Conservation (phyloP, 2,888 invertebrate species). For the Tipula helvola region DNA sequence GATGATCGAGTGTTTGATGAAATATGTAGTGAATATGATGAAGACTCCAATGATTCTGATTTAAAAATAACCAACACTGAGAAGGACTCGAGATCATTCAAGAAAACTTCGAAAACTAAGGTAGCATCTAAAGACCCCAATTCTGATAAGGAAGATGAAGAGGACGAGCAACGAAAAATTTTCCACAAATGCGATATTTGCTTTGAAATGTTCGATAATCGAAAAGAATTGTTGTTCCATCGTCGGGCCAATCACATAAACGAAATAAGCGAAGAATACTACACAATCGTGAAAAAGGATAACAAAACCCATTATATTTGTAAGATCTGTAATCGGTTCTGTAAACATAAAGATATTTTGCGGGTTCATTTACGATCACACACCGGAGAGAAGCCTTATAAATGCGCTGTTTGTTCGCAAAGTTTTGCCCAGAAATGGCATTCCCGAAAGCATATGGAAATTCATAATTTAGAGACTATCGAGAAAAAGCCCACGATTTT, state of each 20-base stretch:
- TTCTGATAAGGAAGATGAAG: not conserved
- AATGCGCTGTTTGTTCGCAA: not conserved
- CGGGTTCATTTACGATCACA: not conserved
- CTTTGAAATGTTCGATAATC: not conserved
- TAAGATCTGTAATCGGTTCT: not conserved
- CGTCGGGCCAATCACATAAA: not conserved
- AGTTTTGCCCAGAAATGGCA: not conserved
- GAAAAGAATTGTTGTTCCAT: not conserved
- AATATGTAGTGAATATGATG: not conserved
- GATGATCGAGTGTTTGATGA: not conserved
- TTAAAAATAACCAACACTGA: not conserved
- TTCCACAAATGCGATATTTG: not conserved
- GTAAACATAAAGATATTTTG: not conserved
- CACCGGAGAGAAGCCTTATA: not conserved
- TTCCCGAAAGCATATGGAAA: not conserved
- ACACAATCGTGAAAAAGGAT: not conserved
- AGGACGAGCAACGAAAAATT: not conserved
- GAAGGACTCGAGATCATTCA: not conserved
- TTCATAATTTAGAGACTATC: not conserved
- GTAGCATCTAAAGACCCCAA: not conserved
- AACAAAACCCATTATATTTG: not conserved
- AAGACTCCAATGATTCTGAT: not conserved
- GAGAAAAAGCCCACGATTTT: not conserved
- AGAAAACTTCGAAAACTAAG: not conserved
- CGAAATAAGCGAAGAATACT: not conserved